Evolutionary conservation across 2,888 invertebrate species (phyloP).

Genomic region (Eupeodes latifasciatus): DNA sequence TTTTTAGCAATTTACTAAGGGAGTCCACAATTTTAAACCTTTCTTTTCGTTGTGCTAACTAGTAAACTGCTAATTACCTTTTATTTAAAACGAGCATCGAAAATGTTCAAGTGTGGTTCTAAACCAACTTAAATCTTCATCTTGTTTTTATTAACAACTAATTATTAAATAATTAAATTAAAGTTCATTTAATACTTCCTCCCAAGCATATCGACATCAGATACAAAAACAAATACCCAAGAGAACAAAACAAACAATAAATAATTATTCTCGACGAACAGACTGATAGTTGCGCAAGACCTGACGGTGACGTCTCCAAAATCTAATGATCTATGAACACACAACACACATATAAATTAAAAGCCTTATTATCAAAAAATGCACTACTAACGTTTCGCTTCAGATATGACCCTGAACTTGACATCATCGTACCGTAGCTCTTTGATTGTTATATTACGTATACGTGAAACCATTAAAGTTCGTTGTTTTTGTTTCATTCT

Average conservation of each 20-base stretch:
- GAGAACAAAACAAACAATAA: slow-evolving; percentile 17
- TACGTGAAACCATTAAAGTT: slow-evolving; percentile 56
- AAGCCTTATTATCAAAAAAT: slow-evolving; percentile 40
- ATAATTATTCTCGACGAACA: slow-evolving; percentile 13
- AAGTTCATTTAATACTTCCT: slow-evolving; percentile 40
- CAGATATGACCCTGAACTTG: slow-evolving; percentile 74
- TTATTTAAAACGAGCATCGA: no score
- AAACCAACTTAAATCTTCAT: neutral
- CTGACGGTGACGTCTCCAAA: slow-evolving; percentile 19
- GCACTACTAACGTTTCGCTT: slow-evolving; percentile 63
- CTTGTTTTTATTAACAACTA: neutral
- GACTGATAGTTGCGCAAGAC: slow-evolving; percentile 36
- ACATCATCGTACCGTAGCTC: slow-evolving; percentile 44
- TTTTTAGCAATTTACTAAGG: no score
- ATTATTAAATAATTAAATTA: slow-evolving; percentile 23
- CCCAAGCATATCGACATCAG: slow-evolving; percentile 55
- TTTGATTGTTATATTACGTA: slow-evolving; percentile 63
- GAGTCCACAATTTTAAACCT: no score
- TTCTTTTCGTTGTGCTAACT: no score
- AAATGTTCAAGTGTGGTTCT: no score
- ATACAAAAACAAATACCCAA: slow-evolving; percentile 21
- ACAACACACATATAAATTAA: slow-evolving; percentile 8
- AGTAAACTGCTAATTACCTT: no score
- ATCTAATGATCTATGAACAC: slow-evolving; percentile 62
- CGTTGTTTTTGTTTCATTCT: slow-evolving; percentile 23